phyloP scores from a whole-genome alignment of 2,797 vertebrate species.

The Balearica regulorum region DNA sequence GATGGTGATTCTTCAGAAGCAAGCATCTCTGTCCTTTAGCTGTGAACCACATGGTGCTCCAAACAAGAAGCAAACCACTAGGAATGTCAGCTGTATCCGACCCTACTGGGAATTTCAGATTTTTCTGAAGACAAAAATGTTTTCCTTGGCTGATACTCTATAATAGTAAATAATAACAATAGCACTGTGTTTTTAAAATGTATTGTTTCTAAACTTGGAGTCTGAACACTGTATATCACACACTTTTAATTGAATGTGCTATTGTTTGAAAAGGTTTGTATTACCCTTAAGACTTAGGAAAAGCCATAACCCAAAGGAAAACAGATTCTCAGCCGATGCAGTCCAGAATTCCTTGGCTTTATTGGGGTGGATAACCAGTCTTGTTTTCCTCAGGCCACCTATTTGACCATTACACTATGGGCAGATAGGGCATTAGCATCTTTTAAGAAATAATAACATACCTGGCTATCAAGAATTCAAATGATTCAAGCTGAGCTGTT shows the following conservation, averaged over 20 bases:
- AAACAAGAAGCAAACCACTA: slow-evolving; percentile 13
- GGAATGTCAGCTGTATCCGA: not conserved
- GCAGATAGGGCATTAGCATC: not conserved
- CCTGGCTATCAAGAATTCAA: not conserved
- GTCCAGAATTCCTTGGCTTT: not conserved
- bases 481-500: not conserved
- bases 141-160: not conserved
- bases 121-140: slow-evolving; percentile 23
- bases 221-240: not conserved
- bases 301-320: not conserved
- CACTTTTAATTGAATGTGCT: not conserved
- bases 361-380: not conserved
- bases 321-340: not conserved
- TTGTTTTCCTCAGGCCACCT: not conserved
- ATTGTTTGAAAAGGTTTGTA: not conserved
- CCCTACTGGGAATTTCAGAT: not conserved
- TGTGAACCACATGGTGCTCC: not conserved
- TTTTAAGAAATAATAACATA: not conserved
- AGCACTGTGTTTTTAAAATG: not conserved
- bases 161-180: not conserved
- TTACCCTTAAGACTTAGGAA: not conserved
- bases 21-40: not conserved
- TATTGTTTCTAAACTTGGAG: not conserved
- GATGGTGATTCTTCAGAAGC: not conserved
- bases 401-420: not conserved